These are phyloP conservation scores for Elysia crispata DNA, from an alignment of 2,888 invertebrate species.

Conservation along the genomic window DNA sequence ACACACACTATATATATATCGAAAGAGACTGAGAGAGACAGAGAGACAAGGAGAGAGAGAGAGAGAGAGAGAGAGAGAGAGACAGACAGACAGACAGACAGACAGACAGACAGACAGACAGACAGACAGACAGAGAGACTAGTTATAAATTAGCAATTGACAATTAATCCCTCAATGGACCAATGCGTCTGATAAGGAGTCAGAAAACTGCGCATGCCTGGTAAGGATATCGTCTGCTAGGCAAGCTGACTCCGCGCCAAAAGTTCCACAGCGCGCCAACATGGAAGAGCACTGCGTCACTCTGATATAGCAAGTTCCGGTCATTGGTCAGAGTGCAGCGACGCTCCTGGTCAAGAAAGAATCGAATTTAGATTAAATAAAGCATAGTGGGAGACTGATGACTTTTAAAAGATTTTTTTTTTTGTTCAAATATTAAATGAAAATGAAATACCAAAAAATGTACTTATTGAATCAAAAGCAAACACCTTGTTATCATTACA, in stretches of 20 bases:
- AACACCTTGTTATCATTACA: too few relatives aligned
- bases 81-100: conserved; percentile 19
- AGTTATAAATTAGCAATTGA: neutral
- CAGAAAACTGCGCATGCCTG: conserved; percentile 52
- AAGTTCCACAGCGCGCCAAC: conserved; percentile 55
- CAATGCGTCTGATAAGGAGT: neutral
- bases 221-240: conserved; percentile 53
- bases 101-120: conserved; percentile 19
- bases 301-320: conserved; percentile 53
- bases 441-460: too few relatives aligned
- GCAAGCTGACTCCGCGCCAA: conserved; percentile 55
- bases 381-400: too few relatives aligned
- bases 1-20: neutral
- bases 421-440: too few relatives aligned
- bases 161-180: neutral
- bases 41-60: neutral
- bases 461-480: too few relatives aligned
- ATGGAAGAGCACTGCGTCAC: conserved; percentile 64
- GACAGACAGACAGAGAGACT: neutral
- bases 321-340: conserved; percentile 56
- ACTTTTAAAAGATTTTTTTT: too few relatives aligned
- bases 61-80: neutral
- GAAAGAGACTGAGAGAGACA: neutral
- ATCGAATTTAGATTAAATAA: too few relatives aligned
- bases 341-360: conserved; percentile 11